Percentiles rank a stretch among this genome's conserved stretches.
Conservation (phyloP, 2,113 vertebrate genomes). For the Cariama cristata region DNA sequence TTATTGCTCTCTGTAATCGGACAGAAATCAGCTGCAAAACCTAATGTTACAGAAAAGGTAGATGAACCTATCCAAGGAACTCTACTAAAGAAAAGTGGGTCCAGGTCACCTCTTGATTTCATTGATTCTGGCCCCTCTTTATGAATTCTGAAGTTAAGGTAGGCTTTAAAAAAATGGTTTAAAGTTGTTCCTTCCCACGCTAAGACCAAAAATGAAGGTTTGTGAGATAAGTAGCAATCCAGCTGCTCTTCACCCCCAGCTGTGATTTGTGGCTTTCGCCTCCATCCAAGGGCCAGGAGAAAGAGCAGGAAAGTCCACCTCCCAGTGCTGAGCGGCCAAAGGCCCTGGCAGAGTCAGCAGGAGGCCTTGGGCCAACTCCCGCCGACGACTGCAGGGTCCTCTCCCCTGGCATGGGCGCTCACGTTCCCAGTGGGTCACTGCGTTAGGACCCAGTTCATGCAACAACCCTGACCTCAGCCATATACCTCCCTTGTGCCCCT, state of each 20-base stretch:
- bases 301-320: neutral
- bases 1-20: neutral
- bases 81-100: neutral
- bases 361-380: neutral
- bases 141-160: neutral
- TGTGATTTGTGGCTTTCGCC: accelerated
- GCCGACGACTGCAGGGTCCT: neutral
- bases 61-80: neutral
- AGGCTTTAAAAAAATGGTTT: neutral
- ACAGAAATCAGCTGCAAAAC: conserved; percentile 12
- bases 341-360: neutral
- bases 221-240: neutral
- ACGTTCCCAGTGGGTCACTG: neutral
- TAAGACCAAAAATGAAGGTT: neutral
- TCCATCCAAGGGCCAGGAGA: neutral
- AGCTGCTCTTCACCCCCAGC: neutral
- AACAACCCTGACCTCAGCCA: neutral
- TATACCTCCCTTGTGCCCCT: neutral
- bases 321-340: neutral
- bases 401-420: neutral
- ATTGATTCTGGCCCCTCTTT: neutral
- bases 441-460: neutral
- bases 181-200: neutral
- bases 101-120: neutral
- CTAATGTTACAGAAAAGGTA: neutral